Evolutionary conservation across 2,797 vertebrate genomes (phyloP), one percentile per base, ranked within the genome.

Genomic region (Oryzias dopingdopingensis): DNA sequence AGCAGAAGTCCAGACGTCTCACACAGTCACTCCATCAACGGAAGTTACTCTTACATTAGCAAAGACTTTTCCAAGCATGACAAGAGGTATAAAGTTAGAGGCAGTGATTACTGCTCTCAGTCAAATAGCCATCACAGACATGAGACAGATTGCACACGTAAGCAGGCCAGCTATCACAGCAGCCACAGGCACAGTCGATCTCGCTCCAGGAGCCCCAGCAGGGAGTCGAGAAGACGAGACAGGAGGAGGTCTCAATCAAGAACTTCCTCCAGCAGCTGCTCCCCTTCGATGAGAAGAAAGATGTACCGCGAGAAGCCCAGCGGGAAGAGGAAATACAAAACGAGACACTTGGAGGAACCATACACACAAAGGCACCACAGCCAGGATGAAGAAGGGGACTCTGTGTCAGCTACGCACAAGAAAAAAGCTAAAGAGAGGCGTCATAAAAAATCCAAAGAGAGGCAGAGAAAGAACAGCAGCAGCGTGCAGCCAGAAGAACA

Each of bases 311-410:
- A 86, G 44, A 90, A 90, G 65, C 83, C 85, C 1, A 84, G 93
- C n/a, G 95, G 94, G 6, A 98, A 98, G 80, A 93, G 94, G 52
- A 97, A 97, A 74, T 95, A 95, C 62, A 98, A 99, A 90, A 93
- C 93, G 13, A 92, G 92, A 14, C 95, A 98, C 82, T 80, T 99
- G 70, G 96, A 98, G 69, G 89, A 89, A 8, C n/a, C 83, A 0
- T 53, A 69, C 0, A 74, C 72, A 45, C 77, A 74, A 1, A 49
- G 18, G 2, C 65, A 57, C 12, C 65, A 69, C 22, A 77, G 59
- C 14, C 69, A 82, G 0, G 40, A 65, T 4, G 59, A 41, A 5
- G 73, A 81, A 18, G 48, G 26, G 0, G 59, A 67, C 47, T 44
- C 59, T 0, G 1, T 4, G 0, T 20, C 61, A 20, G 64, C 83